phyloP scores from a whole-genome alignment of 1,140 invertebrate genomes.

The Heliconius hewitsoni region DNA sequence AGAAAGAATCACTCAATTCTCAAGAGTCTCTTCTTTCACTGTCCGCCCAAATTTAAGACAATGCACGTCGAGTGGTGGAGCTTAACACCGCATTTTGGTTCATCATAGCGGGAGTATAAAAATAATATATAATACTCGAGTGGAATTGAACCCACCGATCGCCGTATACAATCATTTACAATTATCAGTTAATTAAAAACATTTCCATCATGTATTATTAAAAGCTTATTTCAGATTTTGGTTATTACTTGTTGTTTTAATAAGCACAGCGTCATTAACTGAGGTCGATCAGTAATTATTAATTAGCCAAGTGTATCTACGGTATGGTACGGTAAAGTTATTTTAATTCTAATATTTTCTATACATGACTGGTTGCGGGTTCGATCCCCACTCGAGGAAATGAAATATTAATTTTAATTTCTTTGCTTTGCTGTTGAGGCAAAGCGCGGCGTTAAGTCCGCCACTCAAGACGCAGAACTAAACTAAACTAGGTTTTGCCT shows the following conservation, averaged over 20 bases:
- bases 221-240: constrained; percentile 30
- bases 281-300: neutral
- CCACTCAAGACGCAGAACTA: neutral
- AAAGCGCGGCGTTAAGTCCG: no score
- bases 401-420: no score
- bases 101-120: neutral
- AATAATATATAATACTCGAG: neutral
- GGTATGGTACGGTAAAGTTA: neutral
- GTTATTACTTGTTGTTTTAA: constrained; percentile 17
- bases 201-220: constrained; percentile 19
- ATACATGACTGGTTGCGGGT: no score
- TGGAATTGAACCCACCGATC: neutral
- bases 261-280: neutral
- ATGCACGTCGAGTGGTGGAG: neutral
- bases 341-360: neutral
- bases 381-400: no score
- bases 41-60: no score
- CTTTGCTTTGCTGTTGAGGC: no score
- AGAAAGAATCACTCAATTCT: no score
- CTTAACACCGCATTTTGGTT: neutral
- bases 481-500: no score
- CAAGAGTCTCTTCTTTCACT: no score
- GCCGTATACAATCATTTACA: neutral
- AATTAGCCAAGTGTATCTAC: neutral
- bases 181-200: constrained; percentile 32